Base-by-base conservation (phyloP, 2,797 vertebrate species). In the Bovichtus diacanthus region DNA sequence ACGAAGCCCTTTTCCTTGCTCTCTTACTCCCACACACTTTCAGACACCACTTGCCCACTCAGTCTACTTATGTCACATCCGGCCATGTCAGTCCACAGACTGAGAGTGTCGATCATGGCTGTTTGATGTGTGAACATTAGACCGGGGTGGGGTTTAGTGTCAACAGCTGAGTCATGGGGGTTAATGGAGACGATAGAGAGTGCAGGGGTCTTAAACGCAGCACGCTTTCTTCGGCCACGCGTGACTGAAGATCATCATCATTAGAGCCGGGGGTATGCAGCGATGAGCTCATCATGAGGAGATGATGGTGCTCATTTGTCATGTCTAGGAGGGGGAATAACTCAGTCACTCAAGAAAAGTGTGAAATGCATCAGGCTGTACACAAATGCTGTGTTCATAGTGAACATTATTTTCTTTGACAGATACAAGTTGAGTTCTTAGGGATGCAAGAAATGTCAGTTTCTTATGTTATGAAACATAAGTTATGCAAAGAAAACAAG, bases 161-260 rank as follows among this genome's bases (percentile, higher is more conserved):
- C 87, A 85, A 77, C 84, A 65, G 82, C 83, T 92, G 89, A 93
- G 88, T 92, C 90, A 92, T 16, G 21, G 83, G 75, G 91, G 89
- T 93, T 91, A 93, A 90, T 89, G 85, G 86, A 76, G 80, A 85
- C 31, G 50, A 63, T 19, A 69, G 73, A 16, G 54, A 88, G 78
- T 54, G 63, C 79, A 66, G 41, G 71, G 81, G 85, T 85, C 82
- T 81, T 74, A 55, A 83, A 84, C 27, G 72, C 73, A 53, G 60
- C 23, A 21, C 23, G 13, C 78, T 80, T 80, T 87, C 72, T 91
- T 73, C 16, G 41, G 75, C 71, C 86, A 86, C 55, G 88, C 87
- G 83, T 93, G 92, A 93, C 88, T 89, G 69, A 84, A 44, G 75
- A 86, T 86, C 86, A 88, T 92, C 87, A 92, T 91, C 87, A 92